Conservation (phyloP, 2,888 invertebrate species). For the Halictus quadricinctus region DNA sequence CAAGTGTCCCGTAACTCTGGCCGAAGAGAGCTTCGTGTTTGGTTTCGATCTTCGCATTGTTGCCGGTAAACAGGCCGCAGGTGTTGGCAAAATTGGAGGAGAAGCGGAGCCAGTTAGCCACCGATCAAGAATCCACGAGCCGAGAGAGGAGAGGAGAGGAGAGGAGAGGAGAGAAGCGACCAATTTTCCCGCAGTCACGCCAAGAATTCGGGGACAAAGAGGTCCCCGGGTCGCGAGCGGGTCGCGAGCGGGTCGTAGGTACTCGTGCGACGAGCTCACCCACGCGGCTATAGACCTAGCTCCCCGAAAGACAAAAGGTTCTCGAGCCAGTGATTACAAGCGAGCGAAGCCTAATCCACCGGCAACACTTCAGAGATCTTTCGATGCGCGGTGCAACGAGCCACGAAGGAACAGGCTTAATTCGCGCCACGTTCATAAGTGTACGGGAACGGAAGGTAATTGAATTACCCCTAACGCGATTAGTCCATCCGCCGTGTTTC, state of each 20-base stretch:
- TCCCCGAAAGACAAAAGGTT: constrained; percentile 51
- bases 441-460: constrained; percentile 39
- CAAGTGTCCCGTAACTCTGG: background rate
- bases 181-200: background rate
- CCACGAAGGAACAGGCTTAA: constrained; percentile 49
- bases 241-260: background rate
- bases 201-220: constrained; percentile 48
- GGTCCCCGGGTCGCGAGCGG: background rate
- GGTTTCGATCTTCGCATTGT: background rate
- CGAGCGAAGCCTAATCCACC: constrained; percentile 26
- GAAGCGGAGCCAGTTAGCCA: background rate
- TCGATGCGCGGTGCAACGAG: constrained; percentile 45
- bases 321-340: constrained; percentile 54
- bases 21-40: background rate
- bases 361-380: constrained; percentile 51
- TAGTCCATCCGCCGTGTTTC: constrained; percentile 44
- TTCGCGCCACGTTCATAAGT: constrained; percentile 47
- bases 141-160: no score
- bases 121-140: constrained; percentile 12
- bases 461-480: constrained; percentile 57
- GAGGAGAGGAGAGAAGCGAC: background rate
- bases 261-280: constrained; percentile 47
- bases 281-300: constrained; percentile 11
- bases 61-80: background rate
- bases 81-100: constrained; percentile 7